Conservation (phyloP, 2,113 vertebrate species). For the Empidonax alnorum region DNA sequence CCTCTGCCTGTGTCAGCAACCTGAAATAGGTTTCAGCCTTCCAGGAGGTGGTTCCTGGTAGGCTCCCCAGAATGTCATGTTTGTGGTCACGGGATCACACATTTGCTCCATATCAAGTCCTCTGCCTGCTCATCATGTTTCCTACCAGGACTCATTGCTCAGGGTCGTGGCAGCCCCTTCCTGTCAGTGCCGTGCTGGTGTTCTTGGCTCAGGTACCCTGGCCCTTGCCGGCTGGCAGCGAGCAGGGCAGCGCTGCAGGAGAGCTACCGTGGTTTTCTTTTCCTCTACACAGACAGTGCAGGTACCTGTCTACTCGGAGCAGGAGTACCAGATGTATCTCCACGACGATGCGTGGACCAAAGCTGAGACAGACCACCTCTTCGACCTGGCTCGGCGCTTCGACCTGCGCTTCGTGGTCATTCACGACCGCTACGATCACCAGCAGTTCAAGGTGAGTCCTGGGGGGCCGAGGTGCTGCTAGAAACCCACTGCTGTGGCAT, state of each 20-base stretch:
- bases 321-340: constrained; percentile 97
- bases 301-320: constrained; percentile 95
- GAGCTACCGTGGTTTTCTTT: neutral
- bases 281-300: constrained; percentile 83
- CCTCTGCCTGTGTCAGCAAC: neutral
- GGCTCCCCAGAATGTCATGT: neutral
- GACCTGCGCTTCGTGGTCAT: constrained; percentile 95
- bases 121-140: neutral
- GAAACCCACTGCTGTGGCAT: neutral
- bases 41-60: neutral
- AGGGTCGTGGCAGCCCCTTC: neutral
- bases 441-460: constrained; percentile 92
- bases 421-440: constrained; percentile 97
- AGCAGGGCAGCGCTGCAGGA: neutral
- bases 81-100: neutral
- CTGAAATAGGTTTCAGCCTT: neutral
- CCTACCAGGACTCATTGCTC: neutral
- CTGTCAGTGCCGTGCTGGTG: neutral
- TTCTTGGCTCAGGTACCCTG: neutral
- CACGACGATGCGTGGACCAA: constrained; percentile 98
- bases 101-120: neutral
- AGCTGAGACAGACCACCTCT: constrained; percentile 96
- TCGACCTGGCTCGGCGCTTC: constrained; percentile 95
- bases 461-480: neutral
- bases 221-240: neutral